Conservation (phyloP, 2,113 vertebrate genomes). For the Chaetops frenatus region DNA sequence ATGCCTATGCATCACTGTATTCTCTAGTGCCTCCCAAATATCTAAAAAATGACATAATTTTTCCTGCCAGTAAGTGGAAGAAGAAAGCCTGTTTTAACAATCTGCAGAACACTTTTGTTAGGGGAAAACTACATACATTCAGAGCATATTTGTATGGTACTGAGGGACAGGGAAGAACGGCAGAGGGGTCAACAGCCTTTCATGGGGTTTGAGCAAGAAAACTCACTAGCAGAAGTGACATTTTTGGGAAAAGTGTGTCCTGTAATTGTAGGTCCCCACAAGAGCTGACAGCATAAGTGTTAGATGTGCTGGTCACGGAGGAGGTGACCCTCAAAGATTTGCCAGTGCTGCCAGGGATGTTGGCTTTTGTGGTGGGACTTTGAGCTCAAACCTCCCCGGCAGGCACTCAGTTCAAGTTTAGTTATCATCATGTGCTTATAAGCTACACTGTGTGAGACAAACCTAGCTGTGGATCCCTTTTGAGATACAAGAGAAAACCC, state of each 20-base stretch:
- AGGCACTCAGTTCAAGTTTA: background rate
- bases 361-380: background rate
- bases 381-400: rapidly evolving
- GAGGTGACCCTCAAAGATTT: background rate
- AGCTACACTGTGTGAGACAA: rapidly evolving
- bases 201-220: background rate
- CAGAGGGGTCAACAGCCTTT: background rate
- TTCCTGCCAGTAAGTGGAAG: background rate
- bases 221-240: too few relatives aligned
- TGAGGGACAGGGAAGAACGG: too few relatives aligned
- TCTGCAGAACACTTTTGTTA: background rate
- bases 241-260: background rate
- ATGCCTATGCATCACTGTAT: background rate
- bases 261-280: rapidly evolving
- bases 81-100: background rate
- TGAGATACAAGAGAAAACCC: background rate
- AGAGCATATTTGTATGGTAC: rapidly evolving
- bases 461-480: background rate
- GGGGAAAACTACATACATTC: background rate
- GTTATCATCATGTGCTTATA: rapidly evolving
- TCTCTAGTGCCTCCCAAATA: background rate
- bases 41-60: background rate
- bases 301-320: too few relatives aligned
- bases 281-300: background rate
- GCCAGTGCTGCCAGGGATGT: rapidly evolving